These are phyloP conservation scores for Hirtodrosophila trivittata DNA, from an alignment of 2,888 invertebrate species.

Conservation along the genomic window DNA sequence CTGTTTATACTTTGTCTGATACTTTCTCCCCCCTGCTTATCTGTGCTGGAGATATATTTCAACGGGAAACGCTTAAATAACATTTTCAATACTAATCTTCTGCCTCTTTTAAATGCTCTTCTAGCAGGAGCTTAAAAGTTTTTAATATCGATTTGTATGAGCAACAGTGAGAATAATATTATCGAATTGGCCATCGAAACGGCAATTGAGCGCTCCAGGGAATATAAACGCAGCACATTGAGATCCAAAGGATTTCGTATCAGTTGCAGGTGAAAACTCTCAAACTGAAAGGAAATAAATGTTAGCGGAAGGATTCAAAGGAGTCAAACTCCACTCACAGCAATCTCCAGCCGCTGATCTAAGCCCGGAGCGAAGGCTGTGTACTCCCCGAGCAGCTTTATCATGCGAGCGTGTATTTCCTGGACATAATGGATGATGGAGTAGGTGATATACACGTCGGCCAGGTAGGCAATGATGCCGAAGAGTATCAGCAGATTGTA, in stretches of 20 bases:
- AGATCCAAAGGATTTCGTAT: conserved; percentile 46
- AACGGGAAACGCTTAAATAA: no score
- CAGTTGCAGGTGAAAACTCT: conserved; percentile 54
- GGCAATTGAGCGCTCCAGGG: conserved; percentile 5
- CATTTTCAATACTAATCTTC: no score
- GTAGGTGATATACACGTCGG: conserved; percentile 24
- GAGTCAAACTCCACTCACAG: conserved; percentile 40
- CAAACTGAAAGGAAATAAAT: conserved; percentile 38
- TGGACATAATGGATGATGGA: background rate
- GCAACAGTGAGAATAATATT: conserved; percentile 34
- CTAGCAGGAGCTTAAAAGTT: conserved; percentile 23
- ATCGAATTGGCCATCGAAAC: conserved; percentile 26
- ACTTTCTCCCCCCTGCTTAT: conserved; percentile 3
- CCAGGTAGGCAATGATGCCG: background rate
- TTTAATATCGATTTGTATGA: conserved; percentile 61
- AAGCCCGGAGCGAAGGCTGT: conserved; percentile 18
- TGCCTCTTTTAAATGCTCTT: no score
- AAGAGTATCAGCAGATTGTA: rapidly evolving
- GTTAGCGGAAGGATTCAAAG: background rate
- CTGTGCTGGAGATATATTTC: conserved; percentile 4
- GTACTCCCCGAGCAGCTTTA: conserved; percentile 17
- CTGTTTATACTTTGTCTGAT: conserved; percentile 28
- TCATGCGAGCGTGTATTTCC: no score
- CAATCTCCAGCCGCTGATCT: conserved; percentile 40
- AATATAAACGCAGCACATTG: conserved; percentile 35